Evolutionary conservation across 30 jellyfish, hydroid and myxozoan genomes (phyloP), one percentile per base, ranked within the genome.

Genomic region (Aurelia sp.): DNA sequence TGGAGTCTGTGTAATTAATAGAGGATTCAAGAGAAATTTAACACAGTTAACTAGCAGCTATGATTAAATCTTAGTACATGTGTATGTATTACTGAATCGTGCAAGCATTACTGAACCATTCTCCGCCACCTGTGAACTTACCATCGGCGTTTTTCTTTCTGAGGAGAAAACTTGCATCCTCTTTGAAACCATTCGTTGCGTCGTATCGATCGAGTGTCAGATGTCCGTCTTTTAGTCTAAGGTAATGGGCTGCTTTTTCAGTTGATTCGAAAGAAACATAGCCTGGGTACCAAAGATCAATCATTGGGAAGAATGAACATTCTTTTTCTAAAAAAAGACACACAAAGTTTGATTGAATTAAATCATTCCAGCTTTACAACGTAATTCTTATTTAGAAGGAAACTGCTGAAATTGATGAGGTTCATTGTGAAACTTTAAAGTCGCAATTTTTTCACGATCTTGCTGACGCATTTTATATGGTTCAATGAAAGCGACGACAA

Each of bases 241-340:
- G 66, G 74, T 84, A 84, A 61, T 84, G 71, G 3, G 94, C 84
- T 18, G 94, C 65, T 48, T 71, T 84, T 21, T 63, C 80, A n/a
- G 76, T 67, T 9, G 94, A 84, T 73, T 84, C 94, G 76, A 84
- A 84, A 16, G 88, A 68, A 58, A 84, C 87, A 41, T 13, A 84
- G 21, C 88, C 94, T 16, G 58, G 77, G 69, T 71, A 71, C 94
- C 94, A 84, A 27, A 84, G 50, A 62, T 74, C 85, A 13, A 64
- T 66, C 94, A 84, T 71, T 52, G 94, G 94, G 22, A 23, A 41
- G 67, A 84, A 84, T 6, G 94, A 53, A 47, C 78, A 78, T 16
- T 84, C 88, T 35, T 33, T 30, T 27, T 50, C 87, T 83, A n/a
- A 13, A 30, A 62, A 27, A 4, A 79, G 21, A 76, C 6, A 23